Percentiles rank a stretch among this genome's conserved stretches.
phyloP scores from a whole-genome alignment of 2,113 vertebrate species.

The Lipotes vexillifer region DNA sequence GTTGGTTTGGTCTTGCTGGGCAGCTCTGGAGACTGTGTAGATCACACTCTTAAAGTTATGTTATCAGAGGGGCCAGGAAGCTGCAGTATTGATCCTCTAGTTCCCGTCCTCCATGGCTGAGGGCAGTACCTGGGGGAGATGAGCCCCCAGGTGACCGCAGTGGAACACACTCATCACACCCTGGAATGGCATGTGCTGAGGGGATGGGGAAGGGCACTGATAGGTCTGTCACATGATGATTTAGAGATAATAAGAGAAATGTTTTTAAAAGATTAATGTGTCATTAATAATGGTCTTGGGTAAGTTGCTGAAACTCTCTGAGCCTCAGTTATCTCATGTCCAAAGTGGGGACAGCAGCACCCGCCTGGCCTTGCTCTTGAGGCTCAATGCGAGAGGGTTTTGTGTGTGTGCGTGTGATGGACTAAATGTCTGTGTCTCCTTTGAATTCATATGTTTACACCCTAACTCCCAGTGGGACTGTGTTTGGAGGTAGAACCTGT shows the following conservation, averaged over 20 bases:
- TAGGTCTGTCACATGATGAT: not conserved
- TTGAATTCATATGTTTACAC: not conserved
- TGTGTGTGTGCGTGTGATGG: not conserved
- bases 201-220: not conserved
- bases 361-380: not conserved
- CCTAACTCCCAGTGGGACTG: not conserved
- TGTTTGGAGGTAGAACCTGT: not conserved
- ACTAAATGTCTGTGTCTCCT: not conserved
- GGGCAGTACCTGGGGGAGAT: not conserved
- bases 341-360: not conserved
- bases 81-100: accelerated
- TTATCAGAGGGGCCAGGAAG: not conserved
- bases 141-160: not conserved
- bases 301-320: not conserved
- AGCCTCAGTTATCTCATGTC: not conserved
- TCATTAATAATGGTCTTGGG: not conserved
- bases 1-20: not conserved
- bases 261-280: not conserved
- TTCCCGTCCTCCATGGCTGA: not conserved
- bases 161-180: not conserved
- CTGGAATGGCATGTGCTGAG: accelerated
- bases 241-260: not conserved
- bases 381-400: not conserved
- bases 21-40: not conserved
- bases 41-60: not conserved